A percentile compares a stretch with the other conserved stretches of the same genome.
These are phyloP conservation scores for Poeciliopsis infans DNA, from an alignment of 2,797 vertebrate species.

Conservation along the genomic window DNA sequence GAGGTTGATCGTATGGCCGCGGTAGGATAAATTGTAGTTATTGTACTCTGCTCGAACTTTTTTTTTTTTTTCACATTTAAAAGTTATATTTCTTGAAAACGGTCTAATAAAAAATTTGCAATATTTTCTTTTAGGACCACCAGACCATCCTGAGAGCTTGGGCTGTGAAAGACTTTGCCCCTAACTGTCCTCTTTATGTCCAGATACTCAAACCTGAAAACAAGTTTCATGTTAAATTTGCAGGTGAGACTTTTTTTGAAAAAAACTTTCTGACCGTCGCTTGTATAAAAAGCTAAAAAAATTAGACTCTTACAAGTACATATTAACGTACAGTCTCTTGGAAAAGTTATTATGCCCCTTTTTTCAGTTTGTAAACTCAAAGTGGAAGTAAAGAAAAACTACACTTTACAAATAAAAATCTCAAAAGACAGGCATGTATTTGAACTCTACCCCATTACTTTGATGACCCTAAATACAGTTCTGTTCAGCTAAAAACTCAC, in stretches of 20 bases:
- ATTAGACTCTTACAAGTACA: neutral
- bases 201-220: slow-evolving; percentile 96
- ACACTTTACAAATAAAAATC: neutral
- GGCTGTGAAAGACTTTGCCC: slow-evolving; percentile 96
- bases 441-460: neutral
- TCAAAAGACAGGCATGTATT: neutral
- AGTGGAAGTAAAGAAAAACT: no score
- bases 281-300: neutral
- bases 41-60: neutral
- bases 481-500: neutral
- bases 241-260: slow-evolving; percentile 75
- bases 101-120: slow-evolving; percentile 10
- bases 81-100: slow-evolving; percentile 8
- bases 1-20: slow-evolving; percentile 93
- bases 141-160: slow-evolving; percentile 95
- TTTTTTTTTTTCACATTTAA: neutral
- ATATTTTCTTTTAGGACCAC: slow-evolving; percentile 83
- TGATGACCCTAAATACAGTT: neutral
- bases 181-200: slow-evolving; percentile 92
- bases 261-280: neutral
- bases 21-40: slow-evolving; percentile 74
- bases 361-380: no score
- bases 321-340: neutral
- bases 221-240: slow-evolving; percentile 96
- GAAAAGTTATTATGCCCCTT: neutral